These are phyloP conservation scores for Paraescarpia echinospica DNA, from an alignment of 1,140 invertebrate genomes.

Conservation along the genomic window DNA sequence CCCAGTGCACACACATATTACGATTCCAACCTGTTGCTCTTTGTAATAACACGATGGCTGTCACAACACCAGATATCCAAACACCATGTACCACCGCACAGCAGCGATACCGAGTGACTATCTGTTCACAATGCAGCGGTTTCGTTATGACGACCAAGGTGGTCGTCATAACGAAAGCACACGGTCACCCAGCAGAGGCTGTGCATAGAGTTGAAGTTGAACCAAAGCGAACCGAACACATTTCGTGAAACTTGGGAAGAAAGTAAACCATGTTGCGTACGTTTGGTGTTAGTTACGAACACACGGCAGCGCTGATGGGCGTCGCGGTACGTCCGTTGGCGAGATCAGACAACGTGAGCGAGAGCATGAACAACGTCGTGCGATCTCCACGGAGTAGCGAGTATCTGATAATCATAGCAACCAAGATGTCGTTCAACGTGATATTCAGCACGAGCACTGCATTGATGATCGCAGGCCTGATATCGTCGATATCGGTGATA, in stretches of 20 bases:
- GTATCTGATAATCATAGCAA: background rate
- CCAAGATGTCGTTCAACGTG: too few relatives aligned
- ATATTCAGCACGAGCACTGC: too few relatives aligned
- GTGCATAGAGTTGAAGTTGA: background rate
- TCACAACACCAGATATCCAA: too few relatives aligned
- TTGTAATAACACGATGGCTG: too few relatives aligned
- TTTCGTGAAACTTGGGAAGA: background rate
- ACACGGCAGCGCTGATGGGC: background rate
- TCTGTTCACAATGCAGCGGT: background rate
- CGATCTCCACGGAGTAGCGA: background rate
- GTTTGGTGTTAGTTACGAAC: too few relatives aligned
- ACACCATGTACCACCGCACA: too few relatives aligned
- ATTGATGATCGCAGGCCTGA: too few relatives aligned
- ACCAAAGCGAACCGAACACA: background rate
- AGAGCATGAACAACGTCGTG: background rate
- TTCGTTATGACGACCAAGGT: background rate
- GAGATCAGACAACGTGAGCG: background rate
- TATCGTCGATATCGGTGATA: too few relatives aligned
- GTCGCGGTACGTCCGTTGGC: background rate
- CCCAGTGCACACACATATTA: too few relatives aligned
- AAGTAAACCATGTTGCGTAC: too few relatives aligned
- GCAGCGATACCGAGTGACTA: background rate
- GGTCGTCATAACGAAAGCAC: too few relatives aligned
- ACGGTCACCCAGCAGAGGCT: background rate
- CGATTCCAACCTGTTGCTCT: too few relatives aligned